These are phyloP conservation scores for Meandrina meandrites DNA, from an alignment of 92 coral and sea anemone genomes.

Conservation along the genomic window DNA sequence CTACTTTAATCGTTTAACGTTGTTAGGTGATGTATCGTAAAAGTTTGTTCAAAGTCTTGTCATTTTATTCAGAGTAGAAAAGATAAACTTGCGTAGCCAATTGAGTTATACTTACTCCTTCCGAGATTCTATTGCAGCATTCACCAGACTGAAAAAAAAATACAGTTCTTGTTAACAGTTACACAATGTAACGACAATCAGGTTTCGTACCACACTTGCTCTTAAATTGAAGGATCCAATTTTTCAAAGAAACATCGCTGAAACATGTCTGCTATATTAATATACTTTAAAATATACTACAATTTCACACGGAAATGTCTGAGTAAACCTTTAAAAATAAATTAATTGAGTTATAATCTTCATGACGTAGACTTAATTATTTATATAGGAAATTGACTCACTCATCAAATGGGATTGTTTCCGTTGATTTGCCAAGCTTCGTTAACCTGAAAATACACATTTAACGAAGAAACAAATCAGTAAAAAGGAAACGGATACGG, in stretches of 20 bases:
- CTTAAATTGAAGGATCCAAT: not conserved
- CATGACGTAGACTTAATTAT: not conserved
- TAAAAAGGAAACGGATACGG: not conserved
- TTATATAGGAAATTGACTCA: conserved; percentile 35
- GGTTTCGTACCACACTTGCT: not conserved
- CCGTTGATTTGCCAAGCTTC: conserved; percentile 70
- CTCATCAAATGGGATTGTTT: conserved; percentile 79
- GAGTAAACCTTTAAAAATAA: too few relatives aligned
- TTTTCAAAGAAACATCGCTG: not conserved
- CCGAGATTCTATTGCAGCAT: conserved; percentile 51
- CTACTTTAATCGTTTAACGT: too few relatives aligned
- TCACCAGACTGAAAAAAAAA: conserved; percentile 31
- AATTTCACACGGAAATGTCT: too few relatives aligned
- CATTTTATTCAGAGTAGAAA: too few relatives aligned
- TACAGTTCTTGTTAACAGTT: not conserved
- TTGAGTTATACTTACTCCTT: conserved; percentile 39
- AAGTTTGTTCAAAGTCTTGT: not conserved
- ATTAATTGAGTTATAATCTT: not conserved
- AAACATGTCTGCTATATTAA: not conserved
- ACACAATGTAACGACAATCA: not conserved
- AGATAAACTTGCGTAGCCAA: not conserved
- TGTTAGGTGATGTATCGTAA: not conserved
- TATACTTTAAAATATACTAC: too few relatives aligned
- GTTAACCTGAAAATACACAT: conserved; percentile 48
- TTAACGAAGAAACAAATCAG: not conserved